Conservation (phyloP, 2,888 invertebrate species). For the Clunio marinus region DNA sequence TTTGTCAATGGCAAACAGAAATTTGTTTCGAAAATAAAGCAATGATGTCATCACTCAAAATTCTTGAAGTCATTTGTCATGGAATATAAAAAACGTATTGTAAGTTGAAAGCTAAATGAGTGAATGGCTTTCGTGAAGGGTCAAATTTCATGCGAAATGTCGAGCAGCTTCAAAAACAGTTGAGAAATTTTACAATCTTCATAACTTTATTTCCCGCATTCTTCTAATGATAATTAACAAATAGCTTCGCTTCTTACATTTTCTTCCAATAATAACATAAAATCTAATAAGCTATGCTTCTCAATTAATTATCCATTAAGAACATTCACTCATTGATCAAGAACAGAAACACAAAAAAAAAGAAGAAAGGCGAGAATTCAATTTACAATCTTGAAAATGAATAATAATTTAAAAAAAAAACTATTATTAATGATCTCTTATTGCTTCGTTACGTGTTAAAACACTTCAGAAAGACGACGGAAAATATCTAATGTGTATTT, state of each 20-base stretch:
- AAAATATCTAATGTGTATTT: not conserved
- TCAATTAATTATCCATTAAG: slow-evolving; percentile 38
- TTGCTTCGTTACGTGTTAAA: not conserved
- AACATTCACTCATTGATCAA: slow-evolving; percentile 15
- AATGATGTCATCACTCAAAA: not conserved
- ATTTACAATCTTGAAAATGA: slow-evolving; percentile 17
- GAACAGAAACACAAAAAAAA: not conserved
- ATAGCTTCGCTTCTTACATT: no score
- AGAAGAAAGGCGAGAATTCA: slow-evolving; percentile 24
- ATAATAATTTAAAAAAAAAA: slow-evolving; percentile 11
- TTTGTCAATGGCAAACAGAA: slow-evolving; percentile 1
- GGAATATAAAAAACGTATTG: slow-evolving; percentile 13
- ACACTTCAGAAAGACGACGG: not conserved
- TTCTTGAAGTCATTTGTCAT: slow-evolving; percentile 22
- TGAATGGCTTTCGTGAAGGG: not conserved
- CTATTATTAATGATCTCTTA: slow-evolving; percentile 13
- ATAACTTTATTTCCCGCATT: no score
- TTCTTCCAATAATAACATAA: no score
- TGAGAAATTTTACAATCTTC: no score
- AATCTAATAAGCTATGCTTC: not conserved
- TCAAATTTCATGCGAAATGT: not conserved
- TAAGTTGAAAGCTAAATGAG: not conserved
- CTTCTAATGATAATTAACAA: no score
- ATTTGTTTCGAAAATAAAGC: not conserved
- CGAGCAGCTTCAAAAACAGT: no score